Evolutionary conservation across 92 coral and sea anemone species (phyloP), one percentile per base, ranked within the genome.

Genomic region (Phenganax marumi): DNA sequence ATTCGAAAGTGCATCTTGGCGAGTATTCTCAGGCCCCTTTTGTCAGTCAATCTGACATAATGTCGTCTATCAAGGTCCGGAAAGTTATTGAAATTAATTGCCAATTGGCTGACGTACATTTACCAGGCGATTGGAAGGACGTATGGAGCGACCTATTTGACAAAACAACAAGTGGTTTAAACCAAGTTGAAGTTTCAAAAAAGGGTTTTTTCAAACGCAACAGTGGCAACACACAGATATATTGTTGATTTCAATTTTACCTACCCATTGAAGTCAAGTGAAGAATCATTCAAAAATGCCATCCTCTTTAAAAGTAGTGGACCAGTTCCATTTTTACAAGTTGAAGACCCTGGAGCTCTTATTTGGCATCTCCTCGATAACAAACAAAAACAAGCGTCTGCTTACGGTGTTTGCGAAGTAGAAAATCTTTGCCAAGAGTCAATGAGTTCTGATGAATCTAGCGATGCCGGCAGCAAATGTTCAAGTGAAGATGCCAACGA

Each of bases 341-440:
- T 19, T 18, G 69, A 43, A 8, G 69, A 62, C 69, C 24, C 69
- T 18, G 69, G 69, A 62, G 69, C 12, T 10, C 69, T 62, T 3
- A 12, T 62, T 1, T 62, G 25, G 8, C 24, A 19, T 12, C 33
- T 62, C 24, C 33, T 19, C 24, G 24, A 62, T 25, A 1, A 62
- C 4, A 2, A 22, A 6, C 4, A 22, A 3, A 62, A 62, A 62
- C 69, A 62, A 62, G 69, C 69, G 3, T 62, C 24, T 3, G 69
- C 69, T 18, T 62, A 62, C 24, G 69, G 69, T 22, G 69, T 62
- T 22, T 18, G 26, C 69, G 69, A 62, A 43, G 69, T 62, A 62
- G 69, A 62, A 19, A 10, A 62, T 19, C 69, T 62, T 6, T 8
- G 9, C 8, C 6, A 18, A 22, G 39, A 62, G 7, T 12, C 1